Conservation (phyloP, 2,888 invertebrate genomes). For the Hofmannophila pseudospretella region DNA sequence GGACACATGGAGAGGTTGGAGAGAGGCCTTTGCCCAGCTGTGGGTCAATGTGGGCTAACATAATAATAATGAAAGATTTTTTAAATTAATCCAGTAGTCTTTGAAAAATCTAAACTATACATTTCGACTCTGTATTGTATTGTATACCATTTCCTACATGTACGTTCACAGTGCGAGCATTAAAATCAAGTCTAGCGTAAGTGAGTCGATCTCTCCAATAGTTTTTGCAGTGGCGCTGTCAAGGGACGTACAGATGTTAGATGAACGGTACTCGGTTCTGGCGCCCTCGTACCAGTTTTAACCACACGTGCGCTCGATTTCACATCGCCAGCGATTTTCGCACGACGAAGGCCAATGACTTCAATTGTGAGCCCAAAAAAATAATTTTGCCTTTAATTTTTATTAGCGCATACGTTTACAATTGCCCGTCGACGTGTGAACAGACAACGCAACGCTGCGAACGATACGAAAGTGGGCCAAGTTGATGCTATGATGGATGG, state of each 20-base stretch:
- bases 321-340: slow-evolving; percentile 43
- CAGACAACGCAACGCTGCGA: slow-evolving; percentile 20
- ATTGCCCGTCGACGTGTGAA: slow-evolving; percentile 15
- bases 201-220: neutral
- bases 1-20: no score
- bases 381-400: slow-evolving; percentile 19
- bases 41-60: no score
- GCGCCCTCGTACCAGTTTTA: slow-evolving; percentile 34
- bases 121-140: no score
- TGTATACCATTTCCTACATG: no score
- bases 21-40: no score
- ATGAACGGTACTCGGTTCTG: slow-evolving; percentile 19
- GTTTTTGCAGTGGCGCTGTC: slow-evolving; percentile 3
- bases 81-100: no score
- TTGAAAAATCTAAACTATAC: no score
- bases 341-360: slow-evolving; percentile 43
- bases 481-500: slow-evolving; percentile 33
- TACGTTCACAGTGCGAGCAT: slow-evolving; percentile 1
- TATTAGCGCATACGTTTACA: slow-evolving; percentile 15
- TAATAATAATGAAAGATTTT: no score
- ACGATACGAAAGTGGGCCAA: slow-evolving; percentile 42
- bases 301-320: slow-evolving; percentile 41
- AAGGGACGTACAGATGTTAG: slow-evolving; percentile 9
- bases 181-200: neutral
- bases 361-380: slow-evolving; percentile 22